Conservation (phyloP, 2,113 vertebrate genomes). For the Zootoca vivipara region DNA sequence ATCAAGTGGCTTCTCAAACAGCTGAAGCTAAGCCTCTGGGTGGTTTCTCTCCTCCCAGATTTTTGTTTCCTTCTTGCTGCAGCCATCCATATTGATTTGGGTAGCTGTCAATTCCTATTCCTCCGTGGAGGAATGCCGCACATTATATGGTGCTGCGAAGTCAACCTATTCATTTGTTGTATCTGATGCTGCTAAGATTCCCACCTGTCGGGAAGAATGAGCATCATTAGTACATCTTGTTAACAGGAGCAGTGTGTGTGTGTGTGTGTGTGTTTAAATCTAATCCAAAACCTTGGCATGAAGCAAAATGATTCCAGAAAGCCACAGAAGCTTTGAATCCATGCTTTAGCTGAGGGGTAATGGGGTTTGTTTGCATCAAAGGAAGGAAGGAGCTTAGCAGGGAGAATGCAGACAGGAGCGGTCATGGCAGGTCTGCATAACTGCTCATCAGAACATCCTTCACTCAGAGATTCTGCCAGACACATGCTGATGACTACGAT, state of each 20-base stretch:
- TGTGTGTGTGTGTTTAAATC: background rate
- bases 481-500: background rate
- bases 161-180: slow-evolving; percentile 3
- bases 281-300: background rate
- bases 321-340: background rate
- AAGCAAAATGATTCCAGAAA: background rate
- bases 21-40: slow-evolving; percentile 21
- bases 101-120: slow-evolving; percentile 34
- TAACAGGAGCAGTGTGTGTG: background rate
- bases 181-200: slow-evolving; percentile 17
- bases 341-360: slow-evolving; percentile 7
- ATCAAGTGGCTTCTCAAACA: slow-evolving; percentile 30
- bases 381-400: background rate
- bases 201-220: slow-evolving; percentile 3
- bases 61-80: background rate
- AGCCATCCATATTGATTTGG: slow-evolving; percentile 38
- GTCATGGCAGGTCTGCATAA: slow-evolving; percentile 15
- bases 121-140: background rate
- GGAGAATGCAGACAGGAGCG: background rate
- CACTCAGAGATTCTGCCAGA: slow-evolving; percentile 12
- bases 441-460: background rate
- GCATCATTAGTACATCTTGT: slow-evolving; percentile 31
- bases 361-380: background rate
- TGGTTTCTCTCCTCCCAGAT: background rate
- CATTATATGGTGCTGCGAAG: background rate